phyloP scores from a whole-genome alignment of 2,888 invertebrate genomes.

The Drosophila kambysellisi region DNA sequence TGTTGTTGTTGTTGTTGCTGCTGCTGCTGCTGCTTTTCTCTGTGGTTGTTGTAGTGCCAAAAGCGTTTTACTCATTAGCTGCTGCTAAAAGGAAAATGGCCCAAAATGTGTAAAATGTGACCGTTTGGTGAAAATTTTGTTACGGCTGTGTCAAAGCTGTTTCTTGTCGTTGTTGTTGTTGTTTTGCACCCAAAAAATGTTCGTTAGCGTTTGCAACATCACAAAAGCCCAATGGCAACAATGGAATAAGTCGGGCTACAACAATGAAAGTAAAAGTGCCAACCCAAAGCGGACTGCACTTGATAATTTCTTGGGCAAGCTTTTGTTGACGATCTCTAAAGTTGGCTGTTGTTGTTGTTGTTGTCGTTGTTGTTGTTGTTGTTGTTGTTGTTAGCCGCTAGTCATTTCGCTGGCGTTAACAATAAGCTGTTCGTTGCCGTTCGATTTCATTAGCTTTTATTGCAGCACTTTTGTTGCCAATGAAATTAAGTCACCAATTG shows the following conservation, averaged over 20 bases:
- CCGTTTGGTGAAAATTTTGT: slow-evolving; percentile 54
- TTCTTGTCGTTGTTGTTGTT: neutral
- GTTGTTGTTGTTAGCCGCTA: slow-evolving; percentile 21
- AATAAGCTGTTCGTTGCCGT: slow-evolving; percentile 58
- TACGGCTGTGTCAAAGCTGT: slow-evolving; percentile 9
- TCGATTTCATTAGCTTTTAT: slow-evolving; percentile 81
- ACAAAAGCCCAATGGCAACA: slow-evolving; percentile 50
- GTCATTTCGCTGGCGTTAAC: slow-evolving; percentile 52
- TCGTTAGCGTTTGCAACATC: slow-evolving; percentile 53
- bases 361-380: slow-evolving; percentile 23
- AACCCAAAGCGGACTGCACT: slow-evolving; percentile 72
- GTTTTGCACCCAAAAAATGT: slow-evolving; percentile 45
- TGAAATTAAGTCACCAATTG: slow-evolving; percentile 80
- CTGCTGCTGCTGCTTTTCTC: neutral
- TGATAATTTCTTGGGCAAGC: slow-evolving; percentile 76
- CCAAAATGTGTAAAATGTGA: slow-evolving; percentile 29
- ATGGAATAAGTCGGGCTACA: slow-evolving; percentile 45
- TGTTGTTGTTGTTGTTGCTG: slow-evolving; percentile 14
- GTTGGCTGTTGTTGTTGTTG: slow-evolving; percentile 11
- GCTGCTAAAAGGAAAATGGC: slow-evolving; percentile 71
- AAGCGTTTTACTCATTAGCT: slow-evolving; percentile 75
- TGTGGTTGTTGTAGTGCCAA: slow-evolving; percentile 44
- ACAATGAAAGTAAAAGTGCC: slow-evolving; percentile 75
- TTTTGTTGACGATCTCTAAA: slow-evolving; percentile 36
- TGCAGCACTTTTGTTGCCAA: slow-evolving; percentile 69